Percentiles rank a stretch among this genome's conserved stretches.
Conservation (phyloP, 2,113 vertebrate species). For the Myrmecobius fasciatus region DNA sequence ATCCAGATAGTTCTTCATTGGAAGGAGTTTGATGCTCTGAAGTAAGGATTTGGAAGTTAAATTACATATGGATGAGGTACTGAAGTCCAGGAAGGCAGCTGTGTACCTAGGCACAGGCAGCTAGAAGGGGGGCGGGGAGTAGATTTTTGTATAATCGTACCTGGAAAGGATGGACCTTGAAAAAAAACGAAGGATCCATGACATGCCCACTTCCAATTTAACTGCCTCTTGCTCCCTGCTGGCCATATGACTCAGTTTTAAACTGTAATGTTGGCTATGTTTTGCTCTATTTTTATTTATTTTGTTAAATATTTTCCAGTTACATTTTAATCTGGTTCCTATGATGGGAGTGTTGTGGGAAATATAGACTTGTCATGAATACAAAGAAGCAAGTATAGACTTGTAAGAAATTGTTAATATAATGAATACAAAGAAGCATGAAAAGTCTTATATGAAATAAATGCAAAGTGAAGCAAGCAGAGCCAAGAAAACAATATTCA, state of each 20-base stretch:
- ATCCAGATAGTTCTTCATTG: background rate
- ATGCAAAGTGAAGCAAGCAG: background rate
- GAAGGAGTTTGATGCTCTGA: background rate
- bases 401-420: background rate
- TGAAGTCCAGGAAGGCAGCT: background rate
- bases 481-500: background rate
- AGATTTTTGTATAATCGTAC: background rate
- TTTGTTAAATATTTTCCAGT: background rate
- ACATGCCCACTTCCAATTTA: background rate
- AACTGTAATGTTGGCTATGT: background rate
- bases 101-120: background rate
- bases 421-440: background rate
- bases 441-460: background rate
- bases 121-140: background rate
- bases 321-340: background rate
- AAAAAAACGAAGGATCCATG: background rate
- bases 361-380: background rate
- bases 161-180: background rate
- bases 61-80: background rate
- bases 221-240: background rate
- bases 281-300: background rate
- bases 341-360: background rate
- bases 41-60: background rate
- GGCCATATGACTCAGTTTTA: background rate
- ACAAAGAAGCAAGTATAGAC: too few species aligned